Evolutionary conservation across 2,797 vertebrate genomes (phyloP).

Genomic region (Pipistrellus nathusii): DNA sequence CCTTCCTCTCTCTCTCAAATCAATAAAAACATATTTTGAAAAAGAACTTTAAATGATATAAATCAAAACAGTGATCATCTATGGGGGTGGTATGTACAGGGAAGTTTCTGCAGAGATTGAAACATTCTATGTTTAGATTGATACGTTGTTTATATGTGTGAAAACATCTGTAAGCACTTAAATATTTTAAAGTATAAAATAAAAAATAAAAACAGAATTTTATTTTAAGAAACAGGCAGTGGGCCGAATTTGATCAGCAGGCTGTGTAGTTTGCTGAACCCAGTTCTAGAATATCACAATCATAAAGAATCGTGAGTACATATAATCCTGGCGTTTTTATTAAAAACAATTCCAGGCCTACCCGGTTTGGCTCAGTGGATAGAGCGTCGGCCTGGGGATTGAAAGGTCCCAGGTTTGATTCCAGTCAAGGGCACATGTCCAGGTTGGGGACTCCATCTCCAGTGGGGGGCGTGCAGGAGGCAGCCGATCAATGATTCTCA

Average conservation of each 20-base stretch:
- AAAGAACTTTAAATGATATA: background rate
- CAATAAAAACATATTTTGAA: background rate
- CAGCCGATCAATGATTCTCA: background rate
- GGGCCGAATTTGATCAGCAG: background rate
- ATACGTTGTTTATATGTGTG: background rate
- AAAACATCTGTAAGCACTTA: background rate
- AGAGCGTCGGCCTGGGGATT: no score
- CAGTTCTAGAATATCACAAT: background rate
- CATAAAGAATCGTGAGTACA: background rate
- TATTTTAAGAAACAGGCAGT: background rate
- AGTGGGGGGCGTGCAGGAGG: no score
- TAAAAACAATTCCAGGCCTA: background rate
- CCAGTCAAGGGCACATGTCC: no score
- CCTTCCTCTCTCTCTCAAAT: background rate
- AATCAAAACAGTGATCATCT: background rate
- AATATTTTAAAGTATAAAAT: conserved; percentile 48
- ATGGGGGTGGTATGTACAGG: background rate
- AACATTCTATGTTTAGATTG: background rate
- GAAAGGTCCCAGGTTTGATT: no score
- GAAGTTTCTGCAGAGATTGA: background rate
- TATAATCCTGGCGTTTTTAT: background rate
- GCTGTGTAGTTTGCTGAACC: background rate
- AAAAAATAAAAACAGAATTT: background rate
- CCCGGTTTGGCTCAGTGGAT: background rate
- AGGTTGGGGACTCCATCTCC: no score